Evolutionary conservation across 1,140 invertebrate species (phyloP), one percentile per base, ranked within the genome.

Genomic region (Caenorhabditis brenneri): DNA sequence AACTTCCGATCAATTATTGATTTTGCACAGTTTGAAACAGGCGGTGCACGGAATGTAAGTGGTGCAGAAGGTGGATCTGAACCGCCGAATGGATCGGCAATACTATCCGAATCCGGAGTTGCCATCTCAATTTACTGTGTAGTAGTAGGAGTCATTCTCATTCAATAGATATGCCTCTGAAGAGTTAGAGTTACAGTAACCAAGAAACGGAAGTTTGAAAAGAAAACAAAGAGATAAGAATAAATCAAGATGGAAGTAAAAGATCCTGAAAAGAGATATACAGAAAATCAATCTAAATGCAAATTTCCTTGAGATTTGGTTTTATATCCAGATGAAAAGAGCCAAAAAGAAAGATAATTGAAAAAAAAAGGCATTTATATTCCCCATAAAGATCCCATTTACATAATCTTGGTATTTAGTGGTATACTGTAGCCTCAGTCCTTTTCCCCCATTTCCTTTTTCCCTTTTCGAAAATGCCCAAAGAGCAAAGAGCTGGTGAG

Each of bases 1-100:
- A 88, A 60, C 27, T 88, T 86, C 19, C 85, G 53, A 60, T 84
- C 84, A 49, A 86, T 86, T 46, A 86, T 86, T 0, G 85, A 86
- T 36, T 85, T 86, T 1, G 85, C 83, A 51, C 84, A 85, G 83
- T 86, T 85, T 48, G 81, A 69, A 22, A 84, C 74, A 19, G 78
- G 74, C 24, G 83, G 85, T 16, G 58, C 84, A 27, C 81, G 78
- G 51, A 85, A 86, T 19, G 79, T 85, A 46, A 79, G 79, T 42
- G 69, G 81, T 82, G 55, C 84, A 27, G 79, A 85, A 1, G 83
- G 82, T 24, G 85, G 83, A 53, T 86, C 58, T n/a, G 84, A 81
- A 10, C 78, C 74, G 36, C 51, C 36, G 31, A 48, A 74, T 5
- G 51, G 39, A 60, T 80, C 48, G 36, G 39, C 69, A 29, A 39